A percentile compares a stretch with the other conserved stretches of the same genome.
phyloP scores from a whole-genome alignment of 2,113 vertebrate genomes.

The Argyrosomus japonicus region DNA sequence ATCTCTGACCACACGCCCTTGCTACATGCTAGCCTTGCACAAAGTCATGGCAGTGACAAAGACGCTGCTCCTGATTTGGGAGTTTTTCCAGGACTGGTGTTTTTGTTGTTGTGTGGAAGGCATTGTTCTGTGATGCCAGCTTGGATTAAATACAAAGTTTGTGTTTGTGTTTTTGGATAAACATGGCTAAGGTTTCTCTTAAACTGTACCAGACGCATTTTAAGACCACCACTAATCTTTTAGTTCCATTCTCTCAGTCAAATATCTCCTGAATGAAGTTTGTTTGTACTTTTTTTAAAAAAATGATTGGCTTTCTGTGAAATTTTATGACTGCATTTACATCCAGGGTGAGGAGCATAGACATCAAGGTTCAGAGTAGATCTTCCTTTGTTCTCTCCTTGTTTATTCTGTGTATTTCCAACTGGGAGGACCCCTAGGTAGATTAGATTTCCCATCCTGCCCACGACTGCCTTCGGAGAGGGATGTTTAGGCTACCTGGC shows the following conservation, averaged over 20 bases:
- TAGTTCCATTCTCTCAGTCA: background rate
- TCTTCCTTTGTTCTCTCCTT: background rate
- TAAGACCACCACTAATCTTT: background rate
- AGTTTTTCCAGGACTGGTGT: background rate
- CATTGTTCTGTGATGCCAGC: background rate
- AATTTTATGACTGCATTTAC: background rate
- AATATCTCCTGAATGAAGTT: background rate
- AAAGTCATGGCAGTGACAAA: background rate
- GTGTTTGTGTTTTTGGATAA: background rate
- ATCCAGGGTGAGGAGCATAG: background rate
- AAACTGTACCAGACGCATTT: background rate
- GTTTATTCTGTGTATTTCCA: background rate
- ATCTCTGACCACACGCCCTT: conserved; percentile 22
- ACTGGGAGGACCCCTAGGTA: background rate
- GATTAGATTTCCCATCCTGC: background rate
- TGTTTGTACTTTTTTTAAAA: background rate
- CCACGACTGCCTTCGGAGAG: background rate
- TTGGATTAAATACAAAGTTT: background rate
- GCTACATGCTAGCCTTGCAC: conserved; percentile 29
- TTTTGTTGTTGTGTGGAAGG: background rate
- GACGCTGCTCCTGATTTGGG: background rate
- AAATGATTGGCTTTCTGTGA: background rate
- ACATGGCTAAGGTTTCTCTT: background rate
- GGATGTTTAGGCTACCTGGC: background rate
- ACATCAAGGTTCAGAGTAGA: background rate